Conservation (phyloP, 2,113 vertebrate genomes). For the Arothron firmamentum region DNA sequence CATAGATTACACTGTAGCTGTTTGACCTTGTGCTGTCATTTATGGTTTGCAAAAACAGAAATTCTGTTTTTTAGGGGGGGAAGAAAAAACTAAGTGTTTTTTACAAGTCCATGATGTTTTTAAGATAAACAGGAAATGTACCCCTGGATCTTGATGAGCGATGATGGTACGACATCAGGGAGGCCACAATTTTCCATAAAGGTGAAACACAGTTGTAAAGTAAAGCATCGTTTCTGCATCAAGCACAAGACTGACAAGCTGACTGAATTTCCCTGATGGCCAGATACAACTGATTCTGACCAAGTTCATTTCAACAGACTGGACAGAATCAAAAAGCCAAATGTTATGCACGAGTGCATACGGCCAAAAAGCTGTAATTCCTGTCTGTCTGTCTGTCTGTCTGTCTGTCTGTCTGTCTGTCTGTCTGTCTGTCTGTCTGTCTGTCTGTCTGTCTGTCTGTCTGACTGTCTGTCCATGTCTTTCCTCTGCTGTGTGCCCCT, state of each 20-base stretch:
- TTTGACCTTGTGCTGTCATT: no score
- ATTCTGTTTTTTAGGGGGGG: no score
- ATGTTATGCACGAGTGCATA: no score
- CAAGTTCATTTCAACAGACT: not conserved
- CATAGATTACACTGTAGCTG: no score
- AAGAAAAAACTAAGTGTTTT: no score
- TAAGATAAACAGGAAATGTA: no score
- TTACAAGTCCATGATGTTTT: no score
- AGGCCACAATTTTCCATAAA: not conserved
- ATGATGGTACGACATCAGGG: no score
- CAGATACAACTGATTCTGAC: not conserved
- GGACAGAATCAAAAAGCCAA: no score
- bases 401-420: constrained; percentile 13
- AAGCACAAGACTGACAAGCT: not conserved
- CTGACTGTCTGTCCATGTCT: not conserved
- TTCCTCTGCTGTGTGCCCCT: constrained; percentile 1
- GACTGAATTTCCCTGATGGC: not conserved
- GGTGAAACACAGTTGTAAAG: not conserved
- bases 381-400: not conserved
- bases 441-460: constrained; percentile 5
- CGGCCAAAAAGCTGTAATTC: no score
- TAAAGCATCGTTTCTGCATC: not conserved
- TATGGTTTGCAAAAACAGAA: no score
- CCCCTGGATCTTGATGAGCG: not conserved
- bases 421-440: constrained; percentile 13